Base-by-base conservation (phyloP, 1,140 invertebrate genomes). In the Chironomus striatipennis region DNA sequence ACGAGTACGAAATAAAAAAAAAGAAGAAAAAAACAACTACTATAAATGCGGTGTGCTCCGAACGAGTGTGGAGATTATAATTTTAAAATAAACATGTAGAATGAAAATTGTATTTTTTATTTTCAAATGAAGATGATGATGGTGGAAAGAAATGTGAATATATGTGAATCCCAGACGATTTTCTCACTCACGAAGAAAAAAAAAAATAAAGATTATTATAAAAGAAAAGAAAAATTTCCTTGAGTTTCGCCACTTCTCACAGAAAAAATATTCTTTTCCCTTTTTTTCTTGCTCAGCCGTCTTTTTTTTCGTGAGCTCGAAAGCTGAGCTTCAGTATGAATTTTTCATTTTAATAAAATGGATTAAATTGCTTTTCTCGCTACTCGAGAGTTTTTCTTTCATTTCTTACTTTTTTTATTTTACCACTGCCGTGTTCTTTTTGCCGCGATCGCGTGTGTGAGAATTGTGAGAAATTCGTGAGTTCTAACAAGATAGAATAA, bases 311-410 rank as follows among this genome's bases (percentile, higher is more conserved):
- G 47, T n/a, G 47, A 57, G 65, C 65, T 20, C 65, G 65, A 21
- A 21, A 70, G 65, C 65, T 18, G 17, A 20, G 65, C 65, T 70
- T 70, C 65, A 70, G 65, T 70, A 70, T 70, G 65, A 70, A 70
- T 70, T 70, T 70, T 70, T 20, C 65, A 70, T 70, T 70, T 18
- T 70, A 70, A 70, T 70, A 70, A 70, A 70, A 70, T 70, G 65
- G 65, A 70, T 70, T 70, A 70, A 70, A 70, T 70, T 70, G 20
- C 10, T 70, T 18, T 70, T 18, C 65, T 18, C 17, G 24, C 24
- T 34, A 34, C 20, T 70, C 65, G 65, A 12, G 65, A 20, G 18
- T 70, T n/a, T 57, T 57, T 57, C 9, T 57, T 57, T 57, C 47
- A n/a, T n/a, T n/a, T 57, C 12, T 57, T n/a, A n/a, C 10, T 34